Evolutionary conservation across 2,797 vertebrate species (phyloP).

Genomic region (Hapalemur alaotrensis): DNA sequence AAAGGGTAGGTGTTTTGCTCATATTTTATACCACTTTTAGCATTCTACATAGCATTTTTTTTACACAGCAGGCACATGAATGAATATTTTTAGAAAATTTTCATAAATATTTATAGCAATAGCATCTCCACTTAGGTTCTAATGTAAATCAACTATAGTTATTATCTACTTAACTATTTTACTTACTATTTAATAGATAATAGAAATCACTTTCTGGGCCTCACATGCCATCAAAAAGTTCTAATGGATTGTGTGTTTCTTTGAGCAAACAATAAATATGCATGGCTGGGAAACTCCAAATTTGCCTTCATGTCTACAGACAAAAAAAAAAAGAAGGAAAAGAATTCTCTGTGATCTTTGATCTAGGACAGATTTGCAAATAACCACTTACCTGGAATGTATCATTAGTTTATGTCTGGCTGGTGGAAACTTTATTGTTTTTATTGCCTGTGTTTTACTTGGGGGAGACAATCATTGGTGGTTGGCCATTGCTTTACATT

Average conservation of each 20-base stretch:
- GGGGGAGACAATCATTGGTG: not conserved
- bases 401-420: not conserved
- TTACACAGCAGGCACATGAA: not conserved
- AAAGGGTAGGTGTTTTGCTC: not conserved
- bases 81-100: not conserved
- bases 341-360: not conserved
- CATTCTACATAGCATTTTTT: not conserved
- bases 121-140: not conserved
- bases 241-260: not conserved
- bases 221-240: not conserved
- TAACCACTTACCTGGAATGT: not conserved
- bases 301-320: not conserved
- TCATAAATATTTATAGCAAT: not conserved
- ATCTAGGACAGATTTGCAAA: conserved; percentile 9
- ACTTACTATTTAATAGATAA: not conserved
- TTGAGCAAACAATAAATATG: not conserved
- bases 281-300: not conserved
- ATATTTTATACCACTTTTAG: not conserved
- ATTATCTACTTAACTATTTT: not conserved
- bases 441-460: not conserved
- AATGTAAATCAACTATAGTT: not conserved
- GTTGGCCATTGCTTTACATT: not conserved
- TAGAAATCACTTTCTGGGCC: not conserved
- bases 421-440: not conserved
- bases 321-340: not conserved